Evolutionary conservation across 2,888 invertebrate species (phyloP), one percentile per base, ranked within the genome.

Genomic region (Coleophora flavipennella): DNA sequence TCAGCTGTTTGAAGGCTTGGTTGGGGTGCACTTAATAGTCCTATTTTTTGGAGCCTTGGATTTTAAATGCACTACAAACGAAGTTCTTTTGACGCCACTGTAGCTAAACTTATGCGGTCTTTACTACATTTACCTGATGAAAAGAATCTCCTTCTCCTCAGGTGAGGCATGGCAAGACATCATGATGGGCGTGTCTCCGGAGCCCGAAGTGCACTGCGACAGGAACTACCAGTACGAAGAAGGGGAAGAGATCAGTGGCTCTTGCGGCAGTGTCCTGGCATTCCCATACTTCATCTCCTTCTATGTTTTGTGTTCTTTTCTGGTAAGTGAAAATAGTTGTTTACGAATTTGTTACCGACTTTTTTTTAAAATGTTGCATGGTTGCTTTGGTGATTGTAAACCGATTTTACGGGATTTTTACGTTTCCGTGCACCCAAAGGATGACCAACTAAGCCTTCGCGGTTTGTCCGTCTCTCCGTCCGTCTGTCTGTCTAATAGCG

Each of bases 81-180:
- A n/a, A n/a, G n/a, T n/a, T n/a, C n/a, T n/a, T n/a, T n/a, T n/a
- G n/a, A n/a, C n/a, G n/a, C n/a, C n/a, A n/a, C n/a, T n/a, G n/a
- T n/a, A n/a, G n/a, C n/a, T n/a, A n/a, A n/a, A n/a, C n/a, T n/a
- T n/a, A n/a, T n/a, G n/a, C n/a, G n/a, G n/a, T n/a, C n/a, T n/a
- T n/a, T n/a, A n/a, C n/a, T n/a, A n/a, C n/a, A n/a, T n/a, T n/a
- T n/a, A n/a, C n/a, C n/a, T n/a, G n/a, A n/a, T n/a, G n/a, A n/a
- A n/a, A n/a, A n/a, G n/a, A n/a, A 4, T 20, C 20, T 20, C 20
- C 3, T 20, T 29, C 13, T 27, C 25, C 34, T 0, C 54, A 84
- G 98, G 99, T 54, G 99, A 99, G 85, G 96, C 97, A 0, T 99
- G 99, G 99, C 99, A 99, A 76, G 96, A 99, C 35, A 96, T 99